Evolutionary conservation across 2,888 invertebrate species (phyloP).

Genomic region (Cylindroiulus punctatus): DNA sequence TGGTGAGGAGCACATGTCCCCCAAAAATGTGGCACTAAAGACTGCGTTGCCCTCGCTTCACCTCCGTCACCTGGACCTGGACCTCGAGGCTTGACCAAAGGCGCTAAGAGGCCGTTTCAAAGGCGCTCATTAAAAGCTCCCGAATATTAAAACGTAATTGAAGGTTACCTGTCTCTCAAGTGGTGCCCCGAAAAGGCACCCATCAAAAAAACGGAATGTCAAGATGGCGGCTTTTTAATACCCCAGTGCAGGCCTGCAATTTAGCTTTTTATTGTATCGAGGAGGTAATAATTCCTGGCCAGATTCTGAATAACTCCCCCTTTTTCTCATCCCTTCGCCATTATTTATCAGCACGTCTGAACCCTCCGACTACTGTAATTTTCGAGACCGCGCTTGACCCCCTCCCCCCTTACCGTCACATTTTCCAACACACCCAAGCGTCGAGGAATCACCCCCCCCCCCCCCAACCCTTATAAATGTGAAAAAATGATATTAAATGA

Average conservation of each 20-base stretch:
- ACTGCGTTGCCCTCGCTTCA: conserved; percentile 5
- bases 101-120: conserved; percentile 45
- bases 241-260: conserved; percentile 23
- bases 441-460: background rate
- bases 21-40: too few relatives aligned
- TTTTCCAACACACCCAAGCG: conserved; percentile 12
- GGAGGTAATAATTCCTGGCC: conserved; percentile 39
- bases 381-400: conserved; percentile 44
- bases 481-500: conserved; percentile 1
- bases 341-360: conserved; percentile 30
- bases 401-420: conserved; percentile 22
- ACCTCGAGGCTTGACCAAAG: conserved; percentile 42
- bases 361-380: conserved; percentile 47
- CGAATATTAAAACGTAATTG: conserved; percentile 47
- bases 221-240: conserved; percentile 45
- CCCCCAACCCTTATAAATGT: background rate
- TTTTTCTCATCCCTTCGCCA: conserved; percentile 39
- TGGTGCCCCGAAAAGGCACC: conserved; percentile 44
- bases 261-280: conserved; percentile 45
- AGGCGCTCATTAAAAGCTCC: conserved; percentile 43
- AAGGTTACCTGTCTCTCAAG: conserved; percentile 45
- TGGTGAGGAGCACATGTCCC: too few relatives aligned
- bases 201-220: conserved; percentile 13
- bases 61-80: conserved; percentile 3
- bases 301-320: conserved; percentile 47